phyloP scores from a whole-genome alignment of 2,888 invertebrate species.

The Leptinotarsa peninsularis region DNA sequence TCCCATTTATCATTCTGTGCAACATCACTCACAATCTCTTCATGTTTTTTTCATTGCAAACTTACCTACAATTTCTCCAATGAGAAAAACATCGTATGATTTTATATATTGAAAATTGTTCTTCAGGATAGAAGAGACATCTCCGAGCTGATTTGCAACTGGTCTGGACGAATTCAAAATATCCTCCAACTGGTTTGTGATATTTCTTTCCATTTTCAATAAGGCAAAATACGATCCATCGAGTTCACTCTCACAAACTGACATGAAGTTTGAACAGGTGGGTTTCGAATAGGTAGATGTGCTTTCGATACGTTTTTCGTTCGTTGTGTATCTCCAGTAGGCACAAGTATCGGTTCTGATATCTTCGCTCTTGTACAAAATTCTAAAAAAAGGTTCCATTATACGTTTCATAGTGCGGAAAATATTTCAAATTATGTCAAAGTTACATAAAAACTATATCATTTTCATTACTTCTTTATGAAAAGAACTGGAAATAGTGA shows the following conservation, averaged over 20 bases:
- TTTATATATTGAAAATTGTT: constrained; percentile 13
- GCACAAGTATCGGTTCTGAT: constrained; percentile 32
- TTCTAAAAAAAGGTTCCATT: constrained; percentile 13
- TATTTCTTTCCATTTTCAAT: constrained; percentile 27
- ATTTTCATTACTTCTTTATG: too few species aligned
- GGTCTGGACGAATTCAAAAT: constrained; percentile 28
- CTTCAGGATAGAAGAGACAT: constrained; percentile 28
- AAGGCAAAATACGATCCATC: constrained; percentile 29
- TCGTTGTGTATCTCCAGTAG: constrained; percentile 33
- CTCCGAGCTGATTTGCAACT: constrained; percentile 29
- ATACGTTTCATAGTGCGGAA: too few species aligned
- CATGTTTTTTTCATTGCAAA: background rate
- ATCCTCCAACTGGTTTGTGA: constrained; percentile 37
- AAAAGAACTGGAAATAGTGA: too few species aligned
- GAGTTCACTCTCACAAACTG: constrained; percentile 20
- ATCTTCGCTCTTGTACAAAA: constrained; percentile 23
- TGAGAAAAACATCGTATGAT: constrained; percentile 51
- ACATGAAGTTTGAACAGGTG: background rate
- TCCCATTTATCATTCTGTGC: too few species aligned
- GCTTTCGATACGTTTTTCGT: constrained; percentile 18
- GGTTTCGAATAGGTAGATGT: constrained; percentile 26
- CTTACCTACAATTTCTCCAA: constrained; percentile 49
- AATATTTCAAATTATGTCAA: too few species aligned
- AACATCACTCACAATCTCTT: background rate
- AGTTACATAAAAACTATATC: too few species aligned